Conservation (phyloP, 2,888 invertebrate genomes). For the Conistra vaccinii region DNA sequence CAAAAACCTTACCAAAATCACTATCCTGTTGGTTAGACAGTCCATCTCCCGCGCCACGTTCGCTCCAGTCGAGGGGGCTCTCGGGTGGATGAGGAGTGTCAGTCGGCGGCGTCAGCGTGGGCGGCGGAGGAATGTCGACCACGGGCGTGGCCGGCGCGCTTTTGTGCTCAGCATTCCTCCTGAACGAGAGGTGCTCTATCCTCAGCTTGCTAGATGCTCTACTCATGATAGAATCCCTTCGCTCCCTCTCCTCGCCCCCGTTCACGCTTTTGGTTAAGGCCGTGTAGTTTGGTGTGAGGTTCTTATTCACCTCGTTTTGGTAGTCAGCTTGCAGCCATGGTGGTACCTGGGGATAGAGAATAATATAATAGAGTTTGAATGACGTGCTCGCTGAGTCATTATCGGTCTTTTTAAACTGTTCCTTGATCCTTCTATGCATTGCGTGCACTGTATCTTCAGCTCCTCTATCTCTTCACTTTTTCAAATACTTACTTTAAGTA, state of each 20-base stretch:
- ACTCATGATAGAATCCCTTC: conserved; percentile 87
- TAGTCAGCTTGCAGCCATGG: conserved; percentile 94
- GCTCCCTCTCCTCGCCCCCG: conserved; percentile 83
- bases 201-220: conserved; percentile 86
- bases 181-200: conserved; percentile 86
- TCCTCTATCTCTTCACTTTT: not conserved
- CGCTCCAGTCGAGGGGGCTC: conserved; percentile 92
- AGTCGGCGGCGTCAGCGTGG: conserved; percentile 70
- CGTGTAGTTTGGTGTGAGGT: conserved; percentile 86
- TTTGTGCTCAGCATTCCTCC: conserved; percentile 78
- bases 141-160: conserved; percentile 83
- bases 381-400: not conserved
- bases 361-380: conserved; percentile 72
- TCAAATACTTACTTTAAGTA: conserved; percentile 92
- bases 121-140: conserved; percentile 73
- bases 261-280: conserved; percentile 84
- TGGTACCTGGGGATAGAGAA: conserved; percentile 90
- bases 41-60: conserved; percentile 95
- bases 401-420: no score
- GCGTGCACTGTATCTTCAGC: not conserved
- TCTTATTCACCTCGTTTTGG: conserved; percentile 88
- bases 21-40: conserved; percentile 96
- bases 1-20: conserved; percentile 92
- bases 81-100: conserved; percentile 83
- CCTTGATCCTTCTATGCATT: not conserved